Percentiles rank a stretch among this genome's conserved stretches.
These are phyloP conservation scores for Cyphomyrmex costatus DNA, from an alignment of 1,140 invertebrate species.

Conservation along the genomic window DNA sequence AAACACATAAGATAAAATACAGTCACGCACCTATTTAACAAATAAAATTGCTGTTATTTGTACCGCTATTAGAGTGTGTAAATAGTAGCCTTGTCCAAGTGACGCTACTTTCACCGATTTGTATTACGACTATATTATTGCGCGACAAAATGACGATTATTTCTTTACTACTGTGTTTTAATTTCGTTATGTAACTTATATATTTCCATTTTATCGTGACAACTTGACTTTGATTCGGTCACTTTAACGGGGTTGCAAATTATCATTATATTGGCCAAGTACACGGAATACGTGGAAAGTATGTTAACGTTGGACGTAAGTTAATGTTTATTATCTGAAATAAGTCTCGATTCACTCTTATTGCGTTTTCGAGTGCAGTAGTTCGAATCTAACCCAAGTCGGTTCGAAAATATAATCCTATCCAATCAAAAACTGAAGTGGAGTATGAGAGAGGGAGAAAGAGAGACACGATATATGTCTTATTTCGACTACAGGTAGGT, in stretches of 20 bases:
- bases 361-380: too few species aligned
- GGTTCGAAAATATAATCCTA: too few species aligned
- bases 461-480: too few species aligned
- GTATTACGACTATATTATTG: not conserved
- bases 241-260: not conserved
- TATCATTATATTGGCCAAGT: slow-evolving; percentile 25
- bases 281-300: slow-evolving; percentile 14
- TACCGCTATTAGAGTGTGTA: not conserved
- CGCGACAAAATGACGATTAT: not conserved
- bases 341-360: not conserved
- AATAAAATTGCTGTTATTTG: slow-evolving; percentile 5
- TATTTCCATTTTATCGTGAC: not conserved
- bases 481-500: too few species aligned
- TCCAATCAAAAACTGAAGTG: too few species aligned
- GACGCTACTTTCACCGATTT: slow-evolving; percentile 52
- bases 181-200: slow-evolving; percentile 25
- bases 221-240: not conserved
- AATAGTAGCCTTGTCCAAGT: slow-evolving; percentile 3
- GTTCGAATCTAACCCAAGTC: too few species aligned
- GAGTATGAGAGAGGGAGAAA: too few species aligned
- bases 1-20: not conserved
- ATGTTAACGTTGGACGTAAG: slow-evolving; percentile 3
- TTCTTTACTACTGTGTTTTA: slow-evolving; percentile 8
- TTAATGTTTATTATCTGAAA: slow-evolving; percentile 48
- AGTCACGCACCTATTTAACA: not conserved